Evolutionary conservation across 2,888 invertebrate species (phyloP), one percentile per base, ranked within the genome.

Genomic region (Elegia similella): DNA sequence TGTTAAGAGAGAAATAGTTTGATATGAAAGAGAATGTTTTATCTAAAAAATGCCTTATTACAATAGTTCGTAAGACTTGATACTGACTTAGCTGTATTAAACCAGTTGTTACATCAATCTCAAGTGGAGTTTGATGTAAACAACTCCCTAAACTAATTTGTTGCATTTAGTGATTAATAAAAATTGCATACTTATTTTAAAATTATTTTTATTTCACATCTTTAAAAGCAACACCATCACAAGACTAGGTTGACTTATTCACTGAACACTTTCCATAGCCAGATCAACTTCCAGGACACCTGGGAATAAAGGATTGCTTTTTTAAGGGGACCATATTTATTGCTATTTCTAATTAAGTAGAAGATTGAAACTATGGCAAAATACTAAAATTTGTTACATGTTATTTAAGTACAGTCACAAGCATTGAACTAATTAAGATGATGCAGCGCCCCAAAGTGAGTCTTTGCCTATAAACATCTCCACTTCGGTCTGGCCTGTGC

Each of bases 81-180:
- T 90, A 89, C 88, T 88, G 88, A 90, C 82, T 80, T 87, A 88
- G 84, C 78, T 82, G 76, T 89, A 87, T 75, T 76, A 66, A 76
- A 72, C 69, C 78, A 73, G 84, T 86, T 87, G 86, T 84, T 84
- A 78, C 76, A 70, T 84, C 81, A 78, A 76, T 79, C 78, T 81
- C 79, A 75, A 75, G 74, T 75, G 73, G 69, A 78, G 78, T 76
- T 82, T 81, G 82, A 84, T 80, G 72, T 77, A 82, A 81, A 75
- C 87, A 86, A 87, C 86, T 82, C 72, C 66, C 72, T 83, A 82
- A 86, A 84, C 81, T 89, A 85, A 88, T 89, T 86, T 89, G 90
- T 90, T 91, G 90, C 91, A 91, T 90, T 90, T 91, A 90, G 90
- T 85, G 86, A 88, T 78, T 84, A 89, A 88, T 88, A 87, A 89